Percentiles rank a stretch among this genome's conserved stretches.
These are phyloP conservation scores for Bubo blakistoni DNA, from an alignment of 2,113 vertebrate genomes.

Conservation along the genomic window DNA sequence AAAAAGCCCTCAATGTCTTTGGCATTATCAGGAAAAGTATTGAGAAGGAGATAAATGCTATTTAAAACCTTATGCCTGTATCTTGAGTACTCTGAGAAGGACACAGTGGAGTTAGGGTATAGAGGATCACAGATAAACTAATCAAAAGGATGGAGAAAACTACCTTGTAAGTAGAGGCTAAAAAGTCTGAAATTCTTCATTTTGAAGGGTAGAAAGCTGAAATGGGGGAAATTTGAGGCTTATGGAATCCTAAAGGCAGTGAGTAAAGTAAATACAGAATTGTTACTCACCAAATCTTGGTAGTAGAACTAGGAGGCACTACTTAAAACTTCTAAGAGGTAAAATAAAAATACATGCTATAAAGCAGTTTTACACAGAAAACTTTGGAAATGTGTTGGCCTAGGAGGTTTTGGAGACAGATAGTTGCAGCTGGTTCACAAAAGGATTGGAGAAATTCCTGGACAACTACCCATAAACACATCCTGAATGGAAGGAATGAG, in stretches of 20 bases:
- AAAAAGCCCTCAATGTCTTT: background rate
- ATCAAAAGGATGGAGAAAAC: background rate
- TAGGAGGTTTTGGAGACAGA: background rate
- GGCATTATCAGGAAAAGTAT: background rate
- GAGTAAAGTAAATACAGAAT: background rate
- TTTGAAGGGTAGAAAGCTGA: background rate
- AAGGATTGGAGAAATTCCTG: no score
- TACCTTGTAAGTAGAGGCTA: background rate
- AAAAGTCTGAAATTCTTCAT: background rate
- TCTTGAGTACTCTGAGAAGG: background rate
- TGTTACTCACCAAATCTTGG: background rate
- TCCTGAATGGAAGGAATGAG: background rate
- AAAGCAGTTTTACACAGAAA: rapidly evolving
- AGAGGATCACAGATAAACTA: background rate
- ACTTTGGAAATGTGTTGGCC: rapidly evolving
- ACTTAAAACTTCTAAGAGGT: background rate
- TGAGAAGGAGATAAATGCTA: background rate
- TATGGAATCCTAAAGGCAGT: background rate
- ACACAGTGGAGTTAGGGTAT: background rate
- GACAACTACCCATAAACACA: rapidly evolving
- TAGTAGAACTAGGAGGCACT: background rate
- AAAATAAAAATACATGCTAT: rapidly evolving
- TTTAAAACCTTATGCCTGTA: background rate
- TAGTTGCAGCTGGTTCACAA: background rate
- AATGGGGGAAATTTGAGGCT: background rate